Conservation (phyloP, 2,888 invertebrate species). For the Allygus modestus region DNA sequence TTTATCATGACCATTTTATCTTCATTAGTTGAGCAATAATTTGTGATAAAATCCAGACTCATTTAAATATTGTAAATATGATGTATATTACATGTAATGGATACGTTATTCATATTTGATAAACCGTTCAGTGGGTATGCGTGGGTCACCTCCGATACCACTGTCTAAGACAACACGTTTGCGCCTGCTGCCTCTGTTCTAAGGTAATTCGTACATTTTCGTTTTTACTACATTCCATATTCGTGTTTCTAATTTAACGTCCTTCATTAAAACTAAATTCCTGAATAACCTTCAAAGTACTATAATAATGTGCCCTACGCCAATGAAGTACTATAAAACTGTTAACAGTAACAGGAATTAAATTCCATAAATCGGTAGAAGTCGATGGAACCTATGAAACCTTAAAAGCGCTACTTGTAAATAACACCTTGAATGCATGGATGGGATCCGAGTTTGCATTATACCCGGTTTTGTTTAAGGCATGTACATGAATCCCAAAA, state of each 20-base stretch:
- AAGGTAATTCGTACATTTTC: conserved; percentile 22
- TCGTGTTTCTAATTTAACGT: neutral
- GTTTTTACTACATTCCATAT: neutral
- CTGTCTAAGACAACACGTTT: neutral
- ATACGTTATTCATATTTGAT: too few relatives aligned
- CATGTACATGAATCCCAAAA: conserved; percentile 22
- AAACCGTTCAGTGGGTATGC: neutral
- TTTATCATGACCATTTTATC: too few relatives aligned
- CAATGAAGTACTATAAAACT: too few relatives aligned
- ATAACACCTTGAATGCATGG: neutral
- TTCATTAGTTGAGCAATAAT: too few relatives aligned
- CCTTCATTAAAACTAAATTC: too few relatives aligned
- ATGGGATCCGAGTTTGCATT: neutral
- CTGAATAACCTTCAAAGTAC: too few relatives aligned
- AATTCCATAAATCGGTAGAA: too few relatives aligned
- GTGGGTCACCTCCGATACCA: neutral
- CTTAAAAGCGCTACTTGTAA: neutral
- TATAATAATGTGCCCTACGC: too few relatives aligned
- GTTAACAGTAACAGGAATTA: too few relatives aligned
- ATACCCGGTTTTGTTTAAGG: conserved; percentile 8
- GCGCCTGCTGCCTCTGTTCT: neutral
- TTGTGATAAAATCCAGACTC: too few relatives aligned
- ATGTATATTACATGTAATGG: too few relatives aligned
- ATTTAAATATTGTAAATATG: too few relatives aligned
- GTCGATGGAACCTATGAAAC: neutral